These are phyloP conservation scores for Drosophila meridiana DNA, from an alignment of 2,888 invertebrate genomes.

Conservation along the genomic window DNA sequence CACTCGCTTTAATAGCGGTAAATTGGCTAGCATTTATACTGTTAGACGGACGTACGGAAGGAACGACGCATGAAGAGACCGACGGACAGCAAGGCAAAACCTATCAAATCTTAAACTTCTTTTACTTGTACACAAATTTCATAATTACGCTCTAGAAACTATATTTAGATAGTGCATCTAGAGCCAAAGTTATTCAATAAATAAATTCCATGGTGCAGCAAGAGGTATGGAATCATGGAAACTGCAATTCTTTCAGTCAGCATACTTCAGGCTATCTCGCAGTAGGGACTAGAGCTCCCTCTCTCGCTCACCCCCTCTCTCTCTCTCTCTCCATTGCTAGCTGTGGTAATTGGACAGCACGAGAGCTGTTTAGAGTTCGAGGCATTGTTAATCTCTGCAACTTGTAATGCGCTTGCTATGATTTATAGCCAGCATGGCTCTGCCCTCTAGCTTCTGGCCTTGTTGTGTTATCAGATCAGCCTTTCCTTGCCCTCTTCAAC, in stretches of 20 bases:
- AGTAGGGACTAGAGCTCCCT: neutral
- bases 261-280: neutral
- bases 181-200: neutral
- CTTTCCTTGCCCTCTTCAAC: neutral
- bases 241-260: neutral
- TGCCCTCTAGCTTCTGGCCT: neutral
- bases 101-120: no score
- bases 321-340: neutral
- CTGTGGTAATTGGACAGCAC: neutral
- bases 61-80: no score
- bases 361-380: neutral
- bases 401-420: neutral
- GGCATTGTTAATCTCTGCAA: slow-evolving; percentile 5
- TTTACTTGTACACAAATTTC: no score
- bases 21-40: no score
- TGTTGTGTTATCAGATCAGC: neutral
- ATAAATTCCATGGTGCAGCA: neutral
- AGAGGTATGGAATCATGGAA: neutral
- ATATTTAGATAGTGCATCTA: neutral
- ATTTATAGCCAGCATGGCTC: neutral
- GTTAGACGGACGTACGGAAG: no score
- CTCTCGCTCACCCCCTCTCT: neutral
- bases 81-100: no score
- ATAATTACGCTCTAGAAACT: neutral
- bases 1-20: no score